Base-by-base conservation (phyloP, 2,113 vertebrate species). In the Hypomesus transpacificus region DNA sequence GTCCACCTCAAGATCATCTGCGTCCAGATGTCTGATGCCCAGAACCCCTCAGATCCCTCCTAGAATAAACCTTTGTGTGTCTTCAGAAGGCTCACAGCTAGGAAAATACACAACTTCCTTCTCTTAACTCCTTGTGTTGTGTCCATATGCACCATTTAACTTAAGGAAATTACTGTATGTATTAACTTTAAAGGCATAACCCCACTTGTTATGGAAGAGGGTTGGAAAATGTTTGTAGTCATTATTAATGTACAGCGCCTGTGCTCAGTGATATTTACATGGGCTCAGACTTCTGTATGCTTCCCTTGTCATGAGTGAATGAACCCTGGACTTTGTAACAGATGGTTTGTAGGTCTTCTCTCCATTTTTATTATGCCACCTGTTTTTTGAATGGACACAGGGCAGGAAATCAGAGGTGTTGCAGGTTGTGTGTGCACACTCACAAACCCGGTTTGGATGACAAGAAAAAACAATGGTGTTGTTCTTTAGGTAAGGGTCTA, bases 281-380 rank as follows among this genome's bases (percentile, higher is more conserved):
- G 77, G 76, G 62, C 65, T 70, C 34, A 50, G 22, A 79, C 78
- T 69, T 75, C 70, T 24, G 69, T 52, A 66, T 70, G 5, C 62
- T 60, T 79, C 74, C 78, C 78, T 80, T 79, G 71, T 54, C 69
- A 50, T 71, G 39, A 24, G 54, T 22, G 52, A 61, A 31, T 80
- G 85, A 86, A 87, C 84, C 80, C 78, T 84, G 79, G 73, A 82
- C 83, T 60, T 68, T 85, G 73, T 79, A 78, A 73, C 76, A 83
- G 76, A 84, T 78, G 70, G 59, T 63, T 73, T 69, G 69, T 76
- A 28, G 68, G 56, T 14, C 72, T 57, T 51, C 17, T 21, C 4
- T 34, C 4, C 65, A 70, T 50, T 53, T 72, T 81, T 65, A 78
- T 69, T 76, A 80, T 85, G 70, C 77, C 69, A 16, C 69, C 53